Evolutionary conservation across 2,888 invertebrate genomes (phyloP).

Genomic region (Hypolimnas misippus): DNA sequence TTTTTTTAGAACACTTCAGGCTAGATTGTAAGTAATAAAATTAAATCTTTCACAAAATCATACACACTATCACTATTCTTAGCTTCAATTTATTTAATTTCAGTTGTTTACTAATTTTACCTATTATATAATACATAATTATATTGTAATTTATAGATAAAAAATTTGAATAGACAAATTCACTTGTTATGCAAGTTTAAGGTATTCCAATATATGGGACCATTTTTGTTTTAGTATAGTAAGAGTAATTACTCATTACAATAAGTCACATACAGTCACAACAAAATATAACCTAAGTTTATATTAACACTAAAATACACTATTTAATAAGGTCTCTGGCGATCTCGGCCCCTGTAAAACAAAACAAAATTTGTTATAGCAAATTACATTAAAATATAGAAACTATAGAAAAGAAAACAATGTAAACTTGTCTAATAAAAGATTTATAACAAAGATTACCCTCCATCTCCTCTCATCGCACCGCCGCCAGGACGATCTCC

Average conservation of each 20-base stretch:
- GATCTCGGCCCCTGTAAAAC: constrained; percentile 50
- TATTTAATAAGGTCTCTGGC: constrained; percentile 50
- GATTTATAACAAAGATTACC: no score
- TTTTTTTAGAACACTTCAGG: constrained; percentile 9
- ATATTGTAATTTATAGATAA: not conserved
- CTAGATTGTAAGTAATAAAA: not conserved
- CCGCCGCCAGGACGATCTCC: constrained; percentile 61
- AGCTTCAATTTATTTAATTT: not conserved
- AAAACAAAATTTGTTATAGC: constrained; percentile 41
- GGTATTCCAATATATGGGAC: not conserved
- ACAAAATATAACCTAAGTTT: constrained; percentile 16
- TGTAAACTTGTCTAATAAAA: no score
- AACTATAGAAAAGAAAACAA: no score
- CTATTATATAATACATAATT: constrained; percentile 12
- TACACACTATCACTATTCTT: constrained; percentile 20
- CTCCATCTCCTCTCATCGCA: constrained; percentile 69
- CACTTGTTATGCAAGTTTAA: not conserved
- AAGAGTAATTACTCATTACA: not conserved
- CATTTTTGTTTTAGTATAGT: constrained; percentile 1
- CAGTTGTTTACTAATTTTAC: constrained; percentile 7
- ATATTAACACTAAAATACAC: constrained; percentile 28
- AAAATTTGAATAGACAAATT: not conserved
- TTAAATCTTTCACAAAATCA: constrained; percentile 18
- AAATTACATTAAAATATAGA: no score
- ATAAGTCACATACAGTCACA: constrained; percentile 19